Evolutionary conservation across 2,888 invertebrate species (phyloP), one percentile per base, ranked within the genome.

Genomic region (Polydrusus cervinus): DNA sequence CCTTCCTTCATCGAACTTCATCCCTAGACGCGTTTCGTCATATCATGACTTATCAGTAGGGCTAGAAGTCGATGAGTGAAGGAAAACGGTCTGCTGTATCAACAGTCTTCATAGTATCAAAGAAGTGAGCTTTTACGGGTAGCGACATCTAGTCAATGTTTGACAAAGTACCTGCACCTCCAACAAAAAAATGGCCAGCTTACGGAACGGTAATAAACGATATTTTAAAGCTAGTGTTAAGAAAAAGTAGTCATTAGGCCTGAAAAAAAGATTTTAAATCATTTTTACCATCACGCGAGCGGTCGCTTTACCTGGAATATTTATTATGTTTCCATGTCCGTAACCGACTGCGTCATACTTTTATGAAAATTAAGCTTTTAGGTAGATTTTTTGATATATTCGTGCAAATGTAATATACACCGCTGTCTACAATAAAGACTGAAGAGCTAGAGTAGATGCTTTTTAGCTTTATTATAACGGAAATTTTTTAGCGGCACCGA

Each of bases 321-420:
- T n/a, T 25, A 53, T 53, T 25, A 53, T 20, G 20, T 30, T 30
- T 53, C 25, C n/a, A 53, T 53, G 51, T 51, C 18, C 5, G 18
- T 20, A 20, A 51, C 51, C 20, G n/a, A 25, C 51, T 8, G 16
- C 47, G 47, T 47, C 47, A 47, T 47, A 47, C 16, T 47, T 47
- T 47, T 16, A 47, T 47, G 47, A 47, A 14, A 47, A 47, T 47
- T 47, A 47, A 47, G 47, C 47, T 47, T 16, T 47, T 16, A 47
- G 47, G n/a, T 43, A 43, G 13, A 43, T 47, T 9, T 16, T 47
- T 47, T 47, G 9, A 16, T 16, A 16, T 16, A 9, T 16, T 14
- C 47, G n/a, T 47, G 47, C 9, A 47, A 47, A 16, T 9, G 14
- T 16, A 16, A 47, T 47, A 47, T 16, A 45, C n/a, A 45, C 14